Base-by-base conservation (phyloP, 2,797 vertebrate genomes). In the Etheostoma perlongum region DNA sequence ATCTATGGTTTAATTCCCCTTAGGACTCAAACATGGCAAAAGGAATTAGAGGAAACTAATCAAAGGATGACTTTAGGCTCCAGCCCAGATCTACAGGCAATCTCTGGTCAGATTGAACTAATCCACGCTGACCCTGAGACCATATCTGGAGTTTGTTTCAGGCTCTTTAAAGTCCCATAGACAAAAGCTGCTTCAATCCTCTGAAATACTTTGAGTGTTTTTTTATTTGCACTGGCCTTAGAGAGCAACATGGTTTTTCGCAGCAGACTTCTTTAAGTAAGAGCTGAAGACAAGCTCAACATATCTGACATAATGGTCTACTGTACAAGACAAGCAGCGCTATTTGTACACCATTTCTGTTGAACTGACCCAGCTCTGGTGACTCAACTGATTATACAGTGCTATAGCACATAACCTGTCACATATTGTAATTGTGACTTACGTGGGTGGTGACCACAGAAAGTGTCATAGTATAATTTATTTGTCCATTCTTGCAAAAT, bases 101-200 rank as follows among this genome's bases (percentile, higher is more conserved):
- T 6, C 69, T 68, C 72, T 21, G 65, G 36, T 68, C 79, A 72
- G 81, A 88, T 85, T 80, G 80, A 54, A 64, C 65, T 87, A 83
- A 88, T 87, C 80, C 80, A 72, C 8, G 6, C 67, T 44, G 44
- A 77, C 19, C 67, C 67, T 36, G 13, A 49, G 76, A 76, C 86
- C 88, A 76, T 76, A 78, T 87, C 47, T 72, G 84, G 74, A 82
- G 72, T 72, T 78, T 55, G 57, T 74, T 66, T 63, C 47, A 27
- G 49, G 65, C 67, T 51, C 66, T 85, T 78, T 44, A 71, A 62
- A 54, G 81, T 36, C 63, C 62, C 27, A 62, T 19, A 59, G 72
- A 73, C 73, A 80, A 69, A 80, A 85, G 71, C 76, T 48, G 48
- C 73, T 58, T 44, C 78, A 73, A 73, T 84, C 81, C 82, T 61